A percentile compares a stretch with the other conserved stretches of the same genome.
Conservation (phyloP, 2,797 vertebrate genomes). For the Chelon labrosus region DNA sequence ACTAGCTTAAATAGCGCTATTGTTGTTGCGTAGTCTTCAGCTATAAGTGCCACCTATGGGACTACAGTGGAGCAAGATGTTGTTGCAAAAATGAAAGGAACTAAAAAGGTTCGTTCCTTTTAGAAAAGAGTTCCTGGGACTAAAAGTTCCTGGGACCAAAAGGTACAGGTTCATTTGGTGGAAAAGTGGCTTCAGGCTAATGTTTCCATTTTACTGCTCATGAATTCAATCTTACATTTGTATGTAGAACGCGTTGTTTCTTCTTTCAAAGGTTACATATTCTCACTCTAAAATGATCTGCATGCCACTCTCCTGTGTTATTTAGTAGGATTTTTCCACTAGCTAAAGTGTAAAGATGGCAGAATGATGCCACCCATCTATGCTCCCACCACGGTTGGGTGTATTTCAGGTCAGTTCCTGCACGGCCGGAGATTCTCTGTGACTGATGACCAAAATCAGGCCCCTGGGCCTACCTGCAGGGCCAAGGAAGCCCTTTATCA, state of each 20-base stretch:
- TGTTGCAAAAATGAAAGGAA: no score
- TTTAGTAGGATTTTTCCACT: no score
- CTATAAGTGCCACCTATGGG: no score
- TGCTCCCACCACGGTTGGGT: background rate
- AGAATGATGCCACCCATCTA: background rate
- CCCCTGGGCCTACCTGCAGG: slow-evolving; percentile 36
- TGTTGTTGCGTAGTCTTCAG: no score
- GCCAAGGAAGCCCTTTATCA: slow-evolving; percentile 83
- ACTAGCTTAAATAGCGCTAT: no score
- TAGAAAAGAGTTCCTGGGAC: no score
- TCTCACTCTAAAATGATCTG: background rate
- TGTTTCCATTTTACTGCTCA: background rate
- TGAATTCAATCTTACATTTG: background rate
- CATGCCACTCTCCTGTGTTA: no score
- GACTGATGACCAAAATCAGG: slow-evolving; percentile 67
- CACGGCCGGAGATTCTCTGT: slow-evolving; percentile 82
- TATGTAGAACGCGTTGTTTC: no score
- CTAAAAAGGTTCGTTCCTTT: no score
- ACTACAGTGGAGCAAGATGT: no score
- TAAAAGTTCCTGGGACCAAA: no score
- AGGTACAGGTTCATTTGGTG: no score
- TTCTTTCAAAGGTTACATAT: background rate
- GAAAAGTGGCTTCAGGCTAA: background rate
- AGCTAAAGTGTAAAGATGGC: background rate
- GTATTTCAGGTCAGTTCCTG: slow-evolving; percentile 88